Evolutionary conservation across 2,113 vertebrate species (phyloP).

Genomic region (Siniperca chuatsi): DNA sequence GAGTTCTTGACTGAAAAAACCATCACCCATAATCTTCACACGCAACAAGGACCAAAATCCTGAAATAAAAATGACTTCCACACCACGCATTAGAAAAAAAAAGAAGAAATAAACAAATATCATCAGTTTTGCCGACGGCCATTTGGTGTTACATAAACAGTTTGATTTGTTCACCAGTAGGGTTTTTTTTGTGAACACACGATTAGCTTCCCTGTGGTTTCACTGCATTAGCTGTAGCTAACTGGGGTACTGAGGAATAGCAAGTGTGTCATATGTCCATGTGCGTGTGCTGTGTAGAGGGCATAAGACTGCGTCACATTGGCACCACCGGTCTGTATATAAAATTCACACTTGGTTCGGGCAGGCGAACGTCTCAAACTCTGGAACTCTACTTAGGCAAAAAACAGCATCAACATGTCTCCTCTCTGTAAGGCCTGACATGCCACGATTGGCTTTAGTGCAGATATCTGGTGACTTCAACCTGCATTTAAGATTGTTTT

Average conservation of each 20-base stretch:
- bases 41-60: conserved; percentile 36
- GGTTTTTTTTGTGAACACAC: background rate
- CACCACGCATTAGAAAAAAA: conserved; percentile 22
- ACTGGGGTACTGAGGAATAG: conserved; percentile 22
- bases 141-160: conserved; percentile 32
- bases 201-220: conserved; percentile 35
- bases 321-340: conserved; percentile 67
- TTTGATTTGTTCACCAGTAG: conserved; percentile 52
- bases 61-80: conserved; percentile 45
- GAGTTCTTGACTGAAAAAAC: conserved; percentile 31
- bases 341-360: conserved; percentile 40
- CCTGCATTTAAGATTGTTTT: conserved; percentile 51
- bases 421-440: conserved; percentile 51
- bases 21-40: conserved; percentile 51
- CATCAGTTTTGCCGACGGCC: conserved; percentile 2
- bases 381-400: conserved; percentile 30
- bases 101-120: background rate
- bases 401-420: conserved; percentile 47
- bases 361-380: conserved; percentile 40
- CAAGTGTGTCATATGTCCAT: conserved; percentile 24
- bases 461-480: conserved; percentile 43
- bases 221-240: conserved; percentile 24
- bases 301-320: conserved; percentile 46
- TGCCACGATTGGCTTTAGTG: conserved; percentile 61
- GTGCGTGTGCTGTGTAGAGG: conserved; percentile 36